Evolutionary conservation across 1,140 invertebrate species (phyloP).

Genomic region (Hydropsyche tenuis): DNA sequence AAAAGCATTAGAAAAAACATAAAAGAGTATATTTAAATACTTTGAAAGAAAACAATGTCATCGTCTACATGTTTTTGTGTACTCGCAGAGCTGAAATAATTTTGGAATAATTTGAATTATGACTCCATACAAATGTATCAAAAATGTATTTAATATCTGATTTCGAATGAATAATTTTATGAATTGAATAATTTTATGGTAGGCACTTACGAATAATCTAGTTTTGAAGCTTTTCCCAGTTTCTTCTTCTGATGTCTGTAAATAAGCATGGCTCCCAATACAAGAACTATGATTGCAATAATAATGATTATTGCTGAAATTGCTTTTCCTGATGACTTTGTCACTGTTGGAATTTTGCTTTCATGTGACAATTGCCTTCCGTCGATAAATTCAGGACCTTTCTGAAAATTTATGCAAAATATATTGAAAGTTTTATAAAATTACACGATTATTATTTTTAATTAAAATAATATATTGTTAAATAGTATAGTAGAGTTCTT

Average conservation of each 20-base stretch:
- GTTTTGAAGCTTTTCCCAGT: not conserved
- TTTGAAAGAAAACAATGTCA: not conserved
- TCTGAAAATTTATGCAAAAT: not conserved
- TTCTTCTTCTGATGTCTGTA: conserved; percentile 20
- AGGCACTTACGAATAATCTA: conserved; percentile 27
- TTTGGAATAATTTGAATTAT: too few species aligned
- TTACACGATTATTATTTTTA: too few species aligned
- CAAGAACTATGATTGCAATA: not conserved
- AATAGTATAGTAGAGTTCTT: too few species aligned
- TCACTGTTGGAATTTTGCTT: not conserved
- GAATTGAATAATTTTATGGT: not conserved
- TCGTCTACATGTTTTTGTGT: not conserved
- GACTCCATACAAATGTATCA: not conserved
- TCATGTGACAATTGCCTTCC: not conserved
- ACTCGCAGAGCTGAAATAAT: too few species aligned
- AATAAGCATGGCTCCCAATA: not conserved
- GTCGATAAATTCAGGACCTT: not conserved
- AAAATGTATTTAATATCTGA: not conserved
- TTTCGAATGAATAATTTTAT: not conserved
- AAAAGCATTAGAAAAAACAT: conserved; percentile 1
- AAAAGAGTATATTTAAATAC: not conserved
- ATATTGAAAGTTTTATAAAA: too few species aligned
- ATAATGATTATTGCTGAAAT: conserved; percentile 12
- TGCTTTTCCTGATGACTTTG: not conserved
- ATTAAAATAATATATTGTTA: too few species aligned